phyloP scores from a whole-genome alignment of 2,113 vertebrate genomes.

The Lamprotornis superbus region DNA sequence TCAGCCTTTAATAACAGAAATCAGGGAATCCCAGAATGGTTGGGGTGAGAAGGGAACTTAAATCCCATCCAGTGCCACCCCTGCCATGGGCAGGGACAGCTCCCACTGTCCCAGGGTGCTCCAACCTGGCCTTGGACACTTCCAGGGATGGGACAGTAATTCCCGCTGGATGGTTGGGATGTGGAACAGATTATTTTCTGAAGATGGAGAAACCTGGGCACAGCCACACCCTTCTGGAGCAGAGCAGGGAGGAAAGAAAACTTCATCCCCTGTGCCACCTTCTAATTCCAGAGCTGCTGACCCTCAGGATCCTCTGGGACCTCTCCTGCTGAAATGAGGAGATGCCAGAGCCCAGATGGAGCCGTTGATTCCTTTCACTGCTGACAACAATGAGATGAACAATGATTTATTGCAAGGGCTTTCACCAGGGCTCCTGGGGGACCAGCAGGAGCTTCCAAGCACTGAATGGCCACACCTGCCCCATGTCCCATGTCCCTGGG shows the following conservation, averaged over 20 bases:
- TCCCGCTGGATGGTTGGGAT: neutral
- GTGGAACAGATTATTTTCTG: neutral
- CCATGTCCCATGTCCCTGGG: neutral
- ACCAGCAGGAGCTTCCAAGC: neutral
- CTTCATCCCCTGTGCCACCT: neutral
- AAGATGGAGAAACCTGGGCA: neutral
- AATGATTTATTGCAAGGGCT: neutral
- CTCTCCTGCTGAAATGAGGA: neutral
- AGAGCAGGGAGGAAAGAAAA: neutral
- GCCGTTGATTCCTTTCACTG: neutral
- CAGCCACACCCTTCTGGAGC: neutral
- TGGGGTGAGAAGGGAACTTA: neutral
- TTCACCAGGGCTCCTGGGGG: neutral
- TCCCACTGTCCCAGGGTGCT: neutral
- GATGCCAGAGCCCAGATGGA: neutral
- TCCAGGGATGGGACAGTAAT: neutral
- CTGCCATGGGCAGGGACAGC: neutral
- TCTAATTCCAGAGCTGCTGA: fast-evolving
- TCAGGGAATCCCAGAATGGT: neutral
- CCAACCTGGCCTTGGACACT: neutral
- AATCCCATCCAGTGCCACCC: neutral
- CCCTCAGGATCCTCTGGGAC: neutral
- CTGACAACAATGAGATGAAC: neutral
- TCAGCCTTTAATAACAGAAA: neutral
- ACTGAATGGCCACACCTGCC: neutral